These are phyloP conservation scores for Daphoenositta chrysoptera DNA, from an alignment of 2,113 vertebrate genomes.

Conservation along the genomic window DNA sequence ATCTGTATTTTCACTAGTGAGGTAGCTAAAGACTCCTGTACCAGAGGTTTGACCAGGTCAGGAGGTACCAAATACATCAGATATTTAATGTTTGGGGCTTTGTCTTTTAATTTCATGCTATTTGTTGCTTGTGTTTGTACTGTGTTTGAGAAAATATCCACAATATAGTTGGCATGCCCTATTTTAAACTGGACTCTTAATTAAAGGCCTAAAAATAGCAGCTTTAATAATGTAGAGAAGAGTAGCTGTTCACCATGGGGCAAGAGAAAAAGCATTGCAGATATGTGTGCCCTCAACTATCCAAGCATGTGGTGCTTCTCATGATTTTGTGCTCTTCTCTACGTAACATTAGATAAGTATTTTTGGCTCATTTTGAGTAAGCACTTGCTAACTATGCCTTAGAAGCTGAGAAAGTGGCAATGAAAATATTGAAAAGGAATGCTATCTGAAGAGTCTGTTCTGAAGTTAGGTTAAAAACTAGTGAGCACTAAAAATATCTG, in stretches of 20 bases:
- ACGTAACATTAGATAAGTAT: neutral
- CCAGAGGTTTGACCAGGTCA: neutral
- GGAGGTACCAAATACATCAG: neutral
- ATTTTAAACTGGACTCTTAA: neutral
- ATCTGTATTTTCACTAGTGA: neutral
- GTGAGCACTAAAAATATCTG: neutral
- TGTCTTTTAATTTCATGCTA: neutral
- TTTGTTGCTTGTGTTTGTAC: neutral
- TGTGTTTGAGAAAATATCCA: neutral
- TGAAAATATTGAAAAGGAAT: neutral
- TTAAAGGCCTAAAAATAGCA: neutral
- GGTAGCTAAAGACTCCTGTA: neutral
- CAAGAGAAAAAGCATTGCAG: neutral
- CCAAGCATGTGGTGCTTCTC: neutral
- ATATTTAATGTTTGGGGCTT: neutral
- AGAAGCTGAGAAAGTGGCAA: neutral
- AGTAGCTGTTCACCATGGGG: neutral
- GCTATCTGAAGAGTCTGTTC: neutral
- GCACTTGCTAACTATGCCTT: neutral
- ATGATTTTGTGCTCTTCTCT: neutral
- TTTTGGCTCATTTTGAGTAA: neutral
- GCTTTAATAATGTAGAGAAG: neutral
- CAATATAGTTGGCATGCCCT: neutral
- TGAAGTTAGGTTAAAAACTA: neutral
- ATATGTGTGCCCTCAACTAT: neutral